A percentile compares a stretch with the other conserved stretches of the same genome.
Evolutionary conservation across 2,888 invertebrate species (phyloP).

Genomic region (Melinaea marsaeus): DNA sequence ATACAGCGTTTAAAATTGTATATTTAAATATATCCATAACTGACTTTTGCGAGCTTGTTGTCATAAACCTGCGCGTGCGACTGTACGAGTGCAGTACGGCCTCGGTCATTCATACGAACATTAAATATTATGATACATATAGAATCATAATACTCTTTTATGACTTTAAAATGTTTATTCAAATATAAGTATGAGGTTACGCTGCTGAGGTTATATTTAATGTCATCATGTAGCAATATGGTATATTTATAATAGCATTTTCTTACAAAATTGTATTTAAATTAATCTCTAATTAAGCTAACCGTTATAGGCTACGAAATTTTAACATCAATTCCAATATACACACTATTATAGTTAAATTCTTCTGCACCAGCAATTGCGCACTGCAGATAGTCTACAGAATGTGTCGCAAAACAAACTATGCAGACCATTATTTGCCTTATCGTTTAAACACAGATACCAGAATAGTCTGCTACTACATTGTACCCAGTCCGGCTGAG

Average conservation of each 20-base stretch:
- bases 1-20: too few relatives aligned
- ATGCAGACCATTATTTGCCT: constrained; percentile 14
- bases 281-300: too few relatives aligned
- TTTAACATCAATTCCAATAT: too few relatives aligned
- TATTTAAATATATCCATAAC: not conserved
- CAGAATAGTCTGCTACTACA: constrained; percentile 15
- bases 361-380: constrained; percentile 26
- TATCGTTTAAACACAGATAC: constrained; percentile 17
- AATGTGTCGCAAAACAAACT: constrained; percentile 7
- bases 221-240: too few relatives aligned
- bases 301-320: too few relatives aligned
- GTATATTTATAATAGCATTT: too few relatives aligned
- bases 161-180: constrained; percentile 18
- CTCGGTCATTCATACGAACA: constrained; percentile 16
- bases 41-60: not conserved
- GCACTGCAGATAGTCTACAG: constrained; percentile 16
- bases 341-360: constrained; percentile 14
- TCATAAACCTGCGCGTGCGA: not conserved
- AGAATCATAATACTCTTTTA: constrained; percentile 20
- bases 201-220: constrained; percentile 8
- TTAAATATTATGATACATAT: constrained; percentile 18
- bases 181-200: constrained; percentile 13
- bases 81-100: constrained; percentile 12
- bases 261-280: too few relatives aligned
- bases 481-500: not conserved